Evolutionary conservation across 2,888 invertebrate genomes (phyloP).

Genomic region (Poecilobothrus nobilitatus): DNA sequence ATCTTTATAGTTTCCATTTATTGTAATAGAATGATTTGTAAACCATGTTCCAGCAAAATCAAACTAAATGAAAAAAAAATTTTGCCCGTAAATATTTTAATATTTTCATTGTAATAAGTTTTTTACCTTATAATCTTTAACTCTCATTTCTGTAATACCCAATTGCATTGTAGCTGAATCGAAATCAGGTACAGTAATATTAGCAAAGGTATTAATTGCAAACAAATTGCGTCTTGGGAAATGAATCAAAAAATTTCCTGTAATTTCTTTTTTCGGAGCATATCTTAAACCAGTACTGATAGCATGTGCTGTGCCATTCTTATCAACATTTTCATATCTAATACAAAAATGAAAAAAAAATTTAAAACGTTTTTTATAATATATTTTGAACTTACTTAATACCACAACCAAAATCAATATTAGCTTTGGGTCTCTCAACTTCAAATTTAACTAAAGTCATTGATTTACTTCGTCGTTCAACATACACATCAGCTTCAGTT

Average conservation of each 20-base stretch:
- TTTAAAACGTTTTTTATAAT: conserved; percentile 7
- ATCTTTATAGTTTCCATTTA: conserved; percentile 67
- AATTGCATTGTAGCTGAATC: conserved; percentile 59
- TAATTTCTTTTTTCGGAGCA: conserved; percentile 53
- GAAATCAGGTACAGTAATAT: conserved; percentile 65
- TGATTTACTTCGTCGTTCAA: conserved; percentile 22
- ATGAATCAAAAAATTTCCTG: conserved; percentile 49
- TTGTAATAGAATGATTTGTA: conserved; percentile 55
- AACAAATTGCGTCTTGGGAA: conserved; percentile 60
- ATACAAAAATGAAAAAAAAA: not conserved
- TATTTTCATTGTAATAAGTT: not conserved
- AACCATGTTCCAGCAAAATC: conserved; percentile 71
- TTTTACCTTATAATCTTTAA: conserved; percentile 41
- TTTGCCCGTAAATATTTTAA: not conserved
- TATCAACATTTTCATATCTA: conserved; percentile 42
- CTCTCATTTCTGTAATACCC: conserved; percentile 58
- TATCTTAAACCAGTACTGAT: conserved; percentile 48
- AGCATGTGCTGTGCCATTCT: conserved; percentile 50
- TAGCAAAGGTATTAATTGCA: conserved; percentile 60
- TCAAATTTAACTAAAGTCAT: conserved; percentile 54
- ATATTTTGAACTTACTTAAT: conserved; percentile 39
- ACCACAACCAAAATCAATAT: conserved; percentile 56
- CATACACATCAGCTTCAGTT: conserved; percentile 30
- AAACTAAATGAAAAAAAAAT: conserved; percentile 45
- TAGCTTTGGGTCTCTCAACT: conserved; percentile 55